Evolutionary conservation across 2,113 vertebrate species (phyloP).

Genomic region (Phyllopteryx taeniolatus): DNA sequence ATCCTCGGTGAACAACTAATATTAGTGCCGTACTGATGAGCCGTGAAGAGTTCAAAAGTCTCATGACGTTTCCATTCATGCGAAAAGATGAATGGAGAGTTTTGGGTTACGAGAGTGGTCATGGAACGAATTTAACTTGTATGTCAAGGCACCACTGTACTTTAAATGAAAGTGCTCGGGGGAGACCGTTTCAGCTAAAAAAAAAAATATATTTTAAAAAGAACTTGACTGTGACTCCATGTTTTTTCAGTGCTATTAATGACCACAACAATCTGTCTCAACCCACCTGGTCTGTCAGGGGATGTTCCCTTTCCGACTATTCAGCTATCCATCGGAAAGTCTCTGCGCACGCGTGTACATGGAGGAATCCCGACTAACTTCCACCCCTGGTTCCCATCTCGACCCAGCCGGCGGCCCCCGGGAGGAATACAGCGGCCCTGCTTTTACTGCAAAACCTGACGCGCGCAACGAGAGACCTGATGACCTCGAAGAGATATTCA

Average conservation of each 20-base stretch:
- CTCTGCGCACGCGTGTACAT: slow-evolving; percentile 34
- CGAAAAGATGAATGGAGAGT: too few species aligned
- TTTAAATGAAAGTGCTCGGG: too few species aligned
- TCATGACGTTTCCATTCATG: too few species aligned
- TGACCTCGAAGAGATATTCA: not conserved
- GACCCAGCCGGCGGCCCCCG: not conserved
- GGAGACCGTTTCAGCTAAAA: too few species aligned
- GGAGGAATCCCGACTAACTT: slow-evolving; percentile 3
- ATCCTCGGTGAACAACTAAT: too few species aligned
- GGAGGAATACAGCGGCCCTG: slow-evolving; percentile 7
- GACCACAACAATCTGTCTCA: not conserved
- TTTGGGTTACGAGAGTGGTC: too few species aligned
- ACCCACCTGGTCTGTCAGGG: slow-evolving; percentile 13
- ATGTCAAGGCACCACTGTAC: too few species aligned
- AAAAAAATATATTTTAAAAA: too few species aligned
- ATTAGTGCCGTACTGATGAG: too few species aligned
- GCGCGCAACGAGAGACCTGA: not conserved
- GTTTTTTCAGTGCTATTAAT: not conserved
- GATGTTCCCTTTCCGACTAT: slow-evolving; percentile 1
- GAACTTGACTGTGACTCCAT: too few species aligned
- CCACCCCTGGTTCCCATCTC: not conserved
- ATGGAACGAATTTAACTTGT: too few species aligned
- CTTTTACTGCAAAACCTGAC: not conserved
- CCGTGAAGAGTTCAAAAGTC: too few species aligned
- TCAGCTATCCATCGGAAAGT: slow-evolving; percentile 42